These are phyloP conservation scores for Spatulosminthurus flaviceps DNA, from an alignment of 2,888 invertebrate genomes.

Conservation along the genomic window DNA sequence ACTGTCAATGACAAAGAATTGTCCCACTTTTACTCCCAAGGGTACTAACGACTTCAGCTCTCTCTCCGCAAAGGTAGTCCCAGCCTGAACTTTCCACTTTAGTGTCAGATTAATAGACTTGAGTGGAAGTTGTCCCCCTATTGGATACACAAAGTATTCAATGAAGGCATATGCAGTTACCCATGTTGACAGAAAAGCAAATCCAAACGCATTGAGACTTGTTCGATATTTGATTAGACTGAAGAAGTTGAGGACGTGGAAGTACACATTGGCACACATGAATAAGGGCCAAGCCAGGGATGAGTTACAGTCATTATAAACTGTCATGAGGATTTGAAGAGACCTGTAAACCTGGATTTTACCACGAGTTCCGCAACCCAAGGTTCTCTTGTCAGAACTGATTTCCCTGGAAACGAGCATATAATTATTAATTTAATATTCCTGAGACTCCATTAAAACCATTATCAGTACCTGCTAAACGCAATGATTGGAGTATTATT, in stretches of 20 bases:
- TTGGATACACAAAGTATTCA: neutral
- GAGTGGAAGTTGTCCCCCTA: neutral
- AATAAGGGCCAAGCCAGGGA: neutral
- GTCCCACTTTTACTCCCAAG: neutral
- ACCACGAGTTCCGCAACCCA: neutral
- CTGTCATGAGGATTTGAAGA: slow-evolving; percentile 1
- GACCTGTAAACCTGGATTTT: neutral
- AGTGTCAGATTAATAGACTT: neutral
- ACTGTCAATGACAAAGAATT: neutral
- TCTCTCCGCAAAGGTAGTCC: neutral
- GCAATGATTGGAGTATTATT: too few species aligned
- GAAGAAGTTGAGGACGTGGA: slow-evolving; percentile 22
- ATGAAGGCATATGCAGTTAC: neutral
- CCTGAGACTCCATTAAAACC: too few species aligned
- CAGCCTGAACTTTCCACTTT: neutral
- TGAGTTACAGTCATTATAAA: neutral
- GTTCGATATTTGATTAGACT: neutral
- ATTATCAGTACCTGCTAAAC: too few species aligned
- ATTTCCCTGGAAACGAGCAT: slow-evolving; percentile 6
- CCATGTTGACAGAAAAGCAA: neutral
- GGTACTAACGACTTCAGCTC: neutral
- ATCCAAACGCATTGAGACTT: neutral
- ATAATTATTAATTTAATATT: too few species aligned
- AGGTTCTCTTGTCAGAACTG: neutral
- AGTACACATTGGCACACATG: neutral